These are phyloP conservation scores for Pluvianellus socialis DNA, from an alignment of 2,113 vertebrate genomes.

Conservation along the genomic window DNA sequence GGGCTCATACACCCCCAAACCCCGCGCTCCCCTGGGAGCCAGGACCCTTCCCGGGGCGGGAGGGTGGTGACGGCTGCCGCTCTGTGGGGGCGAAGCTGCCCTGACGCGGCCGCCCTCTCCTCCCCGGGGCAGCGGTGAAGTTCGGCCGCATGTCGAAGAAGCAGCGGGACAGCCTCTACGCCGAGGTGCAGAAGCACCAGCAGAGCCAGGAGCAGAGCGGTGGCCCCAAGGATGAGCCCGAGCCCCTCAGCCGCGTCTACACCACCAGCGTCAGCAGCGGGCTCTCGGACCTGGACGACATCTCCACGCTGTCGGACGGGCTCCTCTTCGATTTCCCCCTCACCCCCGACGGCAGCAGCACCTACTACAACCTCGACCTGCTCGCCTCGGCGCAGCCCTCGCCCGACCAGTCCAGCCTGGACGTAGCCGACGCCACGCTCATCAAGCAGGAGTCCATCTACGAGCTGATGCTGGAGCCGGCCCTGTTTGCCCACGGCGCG, in stretches of 20 bases:
- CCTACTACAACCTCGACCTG: constrained; percentile 84
- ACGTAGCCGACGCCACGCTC: constrained; percentile 75
- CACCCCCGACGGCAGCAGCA: constrained; percentile 79
- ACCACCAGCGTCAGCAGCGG: constrained; percentile 80
- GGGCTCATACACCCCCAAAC: neutral
- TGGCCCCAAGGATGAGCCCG: constrained; percentile 59
- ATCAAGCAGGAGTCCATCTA: constrained; percentile 84
- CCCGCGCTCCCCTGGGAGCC: rapidly evolving
- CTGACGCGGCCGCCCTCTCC: neutral
- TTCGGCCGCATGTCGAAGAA: constrained; percentile 96
- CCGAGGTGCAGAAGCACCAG: constrained; percentile 92
- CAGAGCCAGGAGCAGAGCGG: constrained; percentile 80
- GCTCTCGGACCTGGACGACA: constrained; percentile 85
- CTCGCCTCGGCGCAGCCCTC: constrained; percentile 84
- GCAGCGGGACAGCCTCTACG: constrained; percentile 90
- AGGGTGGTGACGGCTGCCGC: rapidly evolving
- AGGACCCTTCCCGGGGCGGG: neutral
- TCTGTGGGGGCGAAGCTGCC: neutral
- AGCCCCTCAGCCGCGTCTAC: constrained; percentile 71
- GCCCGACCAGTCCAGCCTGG: constrained; percentile 82
- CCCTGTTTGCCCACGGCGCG: constrained; percentile 64
- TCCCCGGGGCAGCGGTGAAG: constrained; percentile 81
- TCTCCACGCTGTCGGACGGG: constrained; percentile 81
- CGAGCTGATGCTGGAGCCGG: constrained; percentile 82
- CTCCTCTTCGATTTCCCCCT: constrained; percentile 88